These are phyloP conservation scores for Drosophila kokeensis DNA, from an alignment of 2,888 invertebrate genomes.

Conservation along the genomic window DNA sequence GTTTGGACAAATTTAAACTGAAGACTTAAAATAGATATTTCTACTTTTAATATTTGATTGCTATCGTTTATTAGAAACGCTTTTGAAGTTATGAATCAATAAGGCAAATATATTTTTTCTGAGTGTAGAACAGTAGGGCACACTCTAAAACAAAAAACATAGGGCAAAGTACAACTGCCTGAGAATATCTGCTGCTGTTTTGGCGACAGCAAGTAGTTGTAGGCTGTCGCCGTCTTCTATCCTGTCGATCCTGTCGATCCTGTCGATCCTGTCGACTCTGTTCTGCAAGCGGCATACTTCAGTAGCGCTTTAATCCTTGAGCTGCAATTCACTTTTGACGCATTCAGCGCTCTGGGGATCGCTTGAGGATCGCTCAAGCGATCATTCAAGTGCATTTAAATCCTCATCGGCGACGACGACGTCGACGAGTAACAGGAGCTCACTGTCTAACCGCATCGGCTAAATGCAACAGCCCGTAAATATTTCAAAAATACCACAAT, in stretches of 20 bases:
- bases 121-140: conserved; percentile 4
- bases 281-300: conserved; percentile 64
- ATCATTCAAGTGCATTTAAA: conserved; percentile 78
- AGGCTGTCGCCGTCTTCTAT: neutral
- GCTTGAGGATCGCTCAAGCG: conserved; percentile 56
- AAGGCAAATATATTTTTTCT: neutral
- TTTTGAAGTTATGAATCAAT: neutral
- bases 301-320: conserved; percentile 68
- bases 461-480: conserved; percentile 70
- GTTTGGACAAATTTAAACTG: neutral
- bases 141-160: conserved; percentile 5
- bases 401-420: conserved; percentile 39
- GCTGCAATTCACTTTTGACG: conserved; percentile 80
- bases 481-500: conserved; percentile 40
- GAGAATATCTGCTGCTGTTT: neutral
- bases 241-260: neutral
- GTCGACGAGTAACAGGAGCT: conserved; percentile 45
- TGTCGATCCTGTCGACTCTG: conserved; percentile 5
- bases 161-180: neutral
- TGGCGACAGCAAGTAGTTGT: conserved; percentile 61
- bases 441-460: conserved; percentile 72
- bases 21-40: neutral
- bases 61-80: neutral
- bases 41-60: neutral
- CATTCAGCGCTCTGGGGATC: conserved; percentile 48